Base-by-base conservation (phyloP, 1,140 invertebrate species). In the Ceratina australensis region DNA sequence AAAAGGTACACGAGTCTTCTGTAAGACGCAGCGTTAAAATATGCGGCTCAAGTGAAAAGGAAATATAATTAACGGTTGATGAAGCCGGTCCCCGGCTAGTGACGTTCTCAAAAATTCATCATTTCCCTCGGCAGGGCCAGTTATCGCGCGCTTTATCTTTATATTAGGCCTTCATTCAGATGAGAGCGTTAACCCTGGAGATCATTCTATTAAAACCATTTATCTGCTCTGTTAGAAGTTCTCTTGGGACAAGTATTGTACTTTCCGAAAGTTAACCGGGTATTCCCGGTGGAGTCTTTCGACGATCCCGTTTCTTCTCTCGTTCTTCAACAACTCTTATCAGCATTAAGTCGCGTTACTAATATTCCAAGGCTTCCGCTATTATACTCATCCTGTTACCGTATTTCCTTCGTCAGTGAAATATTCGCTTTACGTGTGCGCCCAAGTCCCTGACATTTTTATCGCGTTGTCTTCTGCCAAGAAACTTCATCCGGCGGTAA, bases 151-250 rank as follows among this genome's bases (percentile, higher is more conserved):
- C 56, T 68, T 69, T 52, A 72, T 61, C 67, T 50, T 76, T 57
- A 26, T 71, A 60, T 57, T 57, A 59, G 61, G 15, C 57, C n/a
- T 28, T 54, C 65, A 49, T 65, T 73, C 49, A 61, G 67, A 54
- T 22, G 50, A 28, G 16, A 33, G n/a, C 26, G 24, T 65, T 33
- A 22, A 50, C 60, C 16, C 59, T 5, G 1, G 24, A 50, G 82
- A 81, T 84, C 78, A 79, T 59, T 81, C 79, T 81, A 81, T 85
- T 85, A 79, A 85, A 81, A 76, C 77, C 75, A 76, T 85, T 85
- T 85, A 84, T 85, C 72, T 66, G 60, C 75, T 75, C 61, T 26
- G 16, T 59, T 49, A 50, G 47, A 78, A 72, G 67, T 68, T 63
- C 74, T 68, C 52, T 26, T 54, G 54, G 56, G 49, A 64, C 59